Conservation (phyloP, 2,888 invertebrate species). For the Hyposoter dolosus region DNA sequence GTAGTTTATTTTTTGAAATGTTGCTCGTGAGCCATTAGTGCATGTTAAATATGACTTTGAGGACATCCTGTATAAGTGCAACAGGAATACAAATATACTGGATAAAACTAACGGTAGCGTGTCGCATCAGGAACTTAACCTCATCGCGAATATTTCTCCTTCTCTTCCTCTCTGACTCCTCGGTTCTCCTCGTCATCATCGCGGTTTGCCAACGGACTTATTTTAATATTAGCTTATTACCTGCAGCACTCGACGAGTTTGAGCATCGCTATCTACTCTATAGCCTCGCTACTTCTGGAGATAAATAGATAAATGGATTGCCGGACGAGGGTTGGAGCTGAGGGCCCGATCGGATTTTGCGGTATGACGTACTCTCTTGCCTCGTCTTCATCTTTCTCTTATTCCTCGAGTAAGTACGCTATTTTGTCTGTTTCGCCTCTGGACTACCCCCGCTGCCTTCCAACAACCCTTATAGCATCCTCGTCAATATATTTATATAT, state of each 20-base stretch:
- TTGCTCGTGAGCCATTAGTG: not conserved
- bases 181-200: slow-evolving; percentile 77
- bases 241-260: slow-evolving; percentile 63
- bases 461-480: slow-evolving; percentile 31
- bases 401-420: slow-evolving; percentile 67
- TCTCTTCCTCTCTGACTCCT: slow-evolving; percentile 25
- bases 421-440: slow-evolving; percentile 66
- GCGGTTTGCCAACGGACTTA: slow-evolving; percentile 78
- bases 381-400: slow-evolving; percentile 28
- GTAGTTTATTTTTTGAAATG: not conserved
- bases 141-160: slow-evolving; percentile 54
- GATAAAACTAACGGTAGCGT: slow-evolving; percentile 35
- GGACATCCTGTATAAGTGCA: slow-evolving; percentile 15
- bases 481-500: slow-evolving; percentile 7
- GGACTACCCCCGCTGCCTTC: slow-evolving; percentile 17
- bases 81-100: slow-evolving; percentile 28
- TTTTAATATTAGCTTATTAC: slow-evolving; percentile 84
- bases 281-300: slow-evolving; percentile 70
- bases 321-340: slow-evolving; percentile 75
- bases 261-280: slow-evolving; percentile 51
- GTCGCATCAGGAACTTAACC: slow-evolving; percentile 64
- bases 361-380: slow-evolving; percentile 62
- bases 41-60: not conserved
- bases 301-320: slow-evolving; percentile 84
- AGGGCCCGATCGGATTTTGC: slow-evolving; percentile 82